Conservation (phyloP, 1,140 invertebrate species). For the Lysiphlebus fabarum region DNA sequence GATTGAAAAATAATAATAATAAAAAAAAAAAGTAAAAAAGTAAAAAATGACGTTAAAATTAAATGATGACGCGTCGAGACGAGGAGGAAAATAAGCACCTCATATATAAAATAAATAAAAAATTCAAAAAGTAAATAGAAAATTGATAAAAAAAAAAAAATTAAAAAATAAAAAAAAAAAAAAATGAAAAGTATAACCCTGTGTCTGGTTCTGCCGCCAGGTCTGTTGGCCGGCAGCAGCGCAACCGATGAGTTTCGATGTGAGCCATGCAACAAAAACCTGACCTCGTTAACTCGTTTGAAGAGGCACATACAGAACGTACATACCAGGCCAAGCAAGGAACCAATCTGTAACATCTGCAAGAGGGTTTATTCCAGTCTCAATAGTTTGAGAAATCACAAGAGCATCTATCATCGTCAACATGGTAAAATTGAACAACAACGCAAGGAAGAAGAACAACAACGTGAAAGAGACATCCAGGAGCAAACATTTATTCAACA, state of each 20-base stretch:
- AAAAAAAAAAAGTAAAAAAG: too few relatives aligned
- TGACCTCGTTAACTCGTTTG: slow-evolving; percentile 77
- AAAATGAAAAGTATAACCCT: slow-evolving; percentile 48
- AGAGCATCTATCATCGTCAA: slow-evolving; percentile 80
- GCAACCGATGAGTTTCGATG: slow-evolving; percentile 77
- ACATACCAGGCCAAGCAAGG: slow-evolving; percentile 78
- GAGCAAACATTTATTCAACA: slow-evolving; percentile 34
- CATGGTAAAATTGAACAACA: slow-evolving; percentile 52
- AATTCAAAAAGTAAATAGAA: slow-evolving; percentile 15
- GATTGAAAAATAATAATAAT: too few relatives aligned
- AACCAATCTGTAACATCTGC: slow-evolving; percentile 84
- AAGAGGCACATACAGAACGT: slow-evolving; percentile 85
- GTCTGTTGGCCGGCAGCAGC: slow-evolving; percentile 55
- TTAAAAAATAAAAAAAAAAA: slow-evolving; percentile 24
- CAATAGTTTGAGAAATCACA: slow-evolving; percentile 82
- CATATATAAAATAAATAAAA: slow-evolving; percentile 2
- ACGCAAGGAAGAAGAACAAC: slow-evolving; percentile 44
- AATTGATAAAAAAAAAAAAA: slow-evolving; percentile 24
- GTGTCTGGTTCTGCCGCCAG: slow-evolving; percentile 57
- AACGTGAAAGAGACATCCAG: slow-evolving; percentile 38
- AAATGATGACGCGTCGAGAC: slow-evolving; percentile 26
- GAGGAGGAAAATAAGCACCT: slow-evolving; percentile 25
- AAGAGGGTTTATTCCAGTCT: slow-evolving; percentile 83
- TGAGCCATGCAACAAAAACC: slow-evolving; percentile 84
- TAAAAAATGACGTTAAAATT: slow-evolving; percentile 21